These are phyloP conservation scores for Mycalesis mineus DNA, from an alignment of 2,888 invertebrate genomes.

Conservation along the genomic window DNA sequence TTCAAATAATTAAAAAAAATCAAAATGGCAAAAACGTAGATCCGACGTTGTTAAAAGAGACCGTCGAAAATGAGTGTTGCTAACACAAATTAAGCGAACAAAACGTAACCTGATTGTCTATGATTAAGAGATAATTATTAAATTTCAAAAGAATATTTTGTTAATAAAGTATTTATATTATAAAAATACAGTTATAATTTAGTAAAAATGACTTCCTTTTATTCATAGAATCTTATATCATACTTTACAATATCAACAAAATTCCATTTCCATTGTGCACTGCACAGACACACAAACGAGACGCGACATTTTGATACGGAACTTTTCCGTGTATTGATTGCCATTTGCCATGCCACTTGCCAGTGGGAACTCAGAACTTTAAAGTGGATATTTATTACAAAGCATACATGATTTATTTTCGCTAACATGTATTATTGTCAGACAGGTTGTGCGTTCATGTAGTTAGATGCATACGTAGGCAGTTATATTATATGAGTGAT, in stretches of 20 bases:
- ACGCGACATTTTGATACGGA: conserved; percentile 70
- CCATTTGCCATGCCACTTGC: conserved; percentile 56
- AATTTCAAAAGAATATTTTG: too few relatives aligned
- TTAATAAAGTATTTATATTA: too few relatives aligned
- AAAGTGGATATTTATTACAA: conserved; percentile 48
- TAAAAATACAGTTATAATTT: too few relatives aligned
- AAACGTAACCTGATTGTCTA: too few relatives aligned
- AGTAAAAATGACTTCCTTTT: too few relatives aligned
- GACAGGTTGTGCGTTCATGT: conserved; percentile 30
- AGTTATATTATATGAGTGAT: conserved; percentile 51
- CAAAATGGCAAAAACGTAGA: too few relatives aligned
- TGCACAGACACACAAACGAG: conserved; percentile 30
- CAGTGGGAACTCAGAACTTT: conserved; percentile 42
- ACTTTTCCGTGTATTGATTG: conserved; percentile 68
- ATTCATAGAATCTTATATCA: too few relatives aligned
- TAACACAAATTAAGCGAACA: too few relatives aligned
- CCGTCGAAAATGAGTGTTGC: too few relatives aligned
- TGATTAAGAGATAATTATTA: too few relatives aligned
- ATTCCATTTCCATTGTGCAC: background rate
- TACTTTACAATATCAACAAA: background rate
- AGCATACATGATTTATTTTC: conserved; percentile 39
- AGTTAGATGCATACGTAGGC: conserved; percentile 51
- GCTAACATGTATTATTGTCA: conserved; percentile 44
- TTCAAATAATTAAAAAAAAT: too few relatives aligned
- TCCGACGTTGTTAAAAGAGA: too few relatives aligned